Percentiles rank a stretch among this genome's conserved stretches.
These are phyloP conservation scores for Epinotia demarniana DNA, from an alignment of 2,888 invertebrate genomes.

Conservation along the genomic window DNA sequence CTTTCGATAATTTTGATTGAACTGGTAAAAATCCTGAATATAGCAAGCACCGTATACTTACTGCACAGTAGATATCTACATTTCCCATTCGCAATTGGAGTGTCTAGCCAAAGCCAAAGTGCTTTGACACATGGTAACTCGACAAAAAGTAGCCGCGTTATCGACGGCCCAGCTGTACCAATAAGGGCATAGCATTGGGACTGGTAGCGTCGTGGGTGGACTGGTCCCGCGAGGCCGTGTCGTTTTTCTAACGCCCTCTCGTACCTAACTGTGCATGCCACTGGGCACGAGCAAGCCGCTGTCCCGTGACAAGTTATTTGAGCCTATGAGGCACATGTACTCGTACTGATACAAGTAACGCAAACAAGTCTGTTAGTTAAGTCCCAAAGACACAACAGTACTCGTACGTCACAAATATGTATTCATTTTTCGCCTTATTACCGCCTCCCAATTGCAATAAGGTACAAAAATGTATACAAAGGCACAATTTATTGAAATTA, in stretches of 20 bases:
- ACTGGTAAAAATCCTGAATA: background rate
- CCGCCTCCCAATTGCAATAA: too few species aligned
- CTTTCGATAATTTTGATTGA: background rate
- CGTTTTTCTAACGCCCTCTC: conserved; percentile 77
- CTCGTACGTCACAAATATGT: too few species aligned
- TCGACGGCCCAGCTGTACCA: conserved; percentile 50
- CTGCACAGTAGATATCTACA: background rate
- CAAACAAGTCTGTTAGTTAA: background rate
- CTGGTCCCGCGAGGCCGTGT: conserved; percentile 66
- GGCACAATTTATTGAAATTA: background rate
- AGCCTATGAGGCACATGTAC: conserved; percentile 7
- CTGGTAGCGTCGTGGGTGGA: conserved; percentile 74
- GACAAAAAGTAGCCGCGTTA: conserved; percentile 57
- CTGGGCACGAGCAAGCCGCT: conserved; percentile 21
- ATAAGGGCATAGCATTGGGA: conserved; percentile 57
- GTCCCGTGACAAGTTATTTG: conserved; percentile 26
- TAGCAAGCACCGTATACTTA: background rate
- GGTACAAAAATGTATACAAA: background rate
- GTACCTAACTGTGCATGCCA: conserved; percentile 71
- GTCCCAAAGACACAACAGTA: too few species aligned
- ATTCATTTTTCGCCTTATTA: too few species aligned
- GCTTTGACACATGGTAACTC: conserved; percentile 50
- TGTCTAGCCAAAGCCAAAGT: too few species aligned
- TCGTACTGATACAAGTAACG: background rate
- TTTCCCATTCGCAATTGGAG: conserved; percentile 8